These are phyloP conservation scores for Cyphomyrus plagiostoma DNA, from an alignment of 2,113 vertebrate genomes.

Conservation along the genomic window DNA sequence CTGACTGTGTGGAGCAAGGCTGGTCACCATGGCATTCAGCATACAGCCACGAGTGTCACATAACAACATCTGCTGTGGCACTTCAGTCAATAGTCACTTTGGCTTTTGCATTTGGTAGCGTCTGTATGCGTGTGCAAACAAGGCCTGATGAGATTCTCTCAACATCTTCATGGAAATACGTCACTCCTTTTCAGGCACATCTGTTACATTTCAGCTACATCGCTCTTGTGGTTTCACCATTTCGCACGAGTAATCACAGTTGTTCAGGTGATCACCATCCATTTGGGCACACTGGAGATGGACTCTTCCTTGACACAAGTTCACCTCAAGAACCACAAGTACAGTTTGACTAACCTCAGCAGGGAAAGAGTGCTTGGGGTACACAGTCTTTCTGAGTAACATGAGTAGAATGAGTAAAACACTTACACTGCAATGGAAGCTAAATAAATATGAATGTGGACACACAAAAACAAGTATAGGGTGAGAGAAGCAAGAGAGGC, in stretches of 20 bases:
- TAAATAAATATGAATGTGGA: background rate
- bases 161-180: background rate
- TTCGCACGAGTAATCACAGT: background rate
- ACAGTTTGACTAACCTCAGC: background rate
- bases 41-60: background rate
- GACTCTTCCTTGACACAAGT: background rate
- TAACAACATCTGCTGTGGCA: background rate
- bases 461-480: background rate
- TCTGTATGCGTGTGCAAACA: background rate
- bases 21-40: background rate
- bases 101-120: background rate
- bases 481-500: background rate
- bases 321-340: background rate
- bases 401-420: background rate
- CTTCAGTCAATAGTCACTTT: background rate
- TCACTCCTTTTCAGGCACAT: background rate
- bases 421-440: background rate
- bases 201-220: background rate
- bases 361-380: background rate
- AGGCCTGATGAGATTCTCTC: background rate
- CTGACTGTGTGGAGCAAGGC: slow-evolving; percentile 2
- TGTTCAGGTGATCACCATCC: background rate
- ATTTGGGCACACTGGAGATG: background rate
- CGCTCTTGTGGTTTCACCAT: background rate
- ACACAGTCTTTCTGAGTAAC: background rate